These are phyloP conservation scores for Mustela lutreola DNA, from an alignment of 2,113 vertebrate species.

Conservation along the genomic window DNA sequence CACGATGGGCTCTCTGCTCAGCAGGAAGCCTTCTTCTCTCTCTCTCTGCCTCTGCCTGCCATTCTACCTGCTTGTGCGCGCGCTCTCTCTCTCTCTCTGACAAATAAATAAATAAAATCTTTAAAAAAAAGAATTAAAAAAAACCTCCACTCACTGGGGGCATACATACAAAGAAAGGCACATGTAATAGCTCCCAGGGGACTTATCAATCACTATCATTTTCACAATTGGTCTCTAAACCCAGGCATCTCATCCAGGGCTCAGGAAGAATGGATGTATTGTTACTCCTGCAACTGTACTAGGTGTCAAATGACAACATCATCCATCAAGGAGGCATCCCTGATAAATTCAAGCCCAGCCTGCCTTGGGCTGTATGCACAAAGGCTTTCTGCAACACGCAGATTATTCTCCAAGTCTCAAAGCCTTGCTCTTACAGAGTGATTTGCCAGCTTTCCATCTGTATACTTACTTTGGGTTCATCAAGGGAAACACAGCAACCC, in stretches of 20 bases:
- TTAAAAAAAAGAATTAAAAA: slow-evolving; percentile 38
- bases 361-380: not conserved
- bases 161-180: not conserved
- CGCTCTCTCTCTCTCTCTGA: no score
- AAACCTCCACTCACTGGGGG: not conserved
- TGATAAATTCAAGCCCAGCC: slow-evolving; percentile 12
- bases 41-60: no score
- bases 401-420: slow-evolving; percentile 54
- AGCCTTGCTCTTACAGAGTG: not conserved
- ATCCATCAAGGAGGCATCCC: slow-evolving; percentile 64
- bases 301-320: slow-evolving; percentile 71
- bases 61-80: no score
- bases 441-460: slow-evolving; percentile 2
- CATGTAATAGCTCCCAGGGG: slow-evolving; percentile 58
- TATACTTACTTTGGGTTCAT: not conserved
- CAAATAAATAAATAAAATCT: not conserved
- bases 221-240: slow-evolving; percentile 57
- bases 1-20: no score
- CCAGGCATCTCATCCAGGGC: slow-evolving; percentile 28
- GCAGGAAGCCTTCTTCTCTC: no score
- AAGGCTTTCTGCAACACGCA: slow-evolving; percentile 10
- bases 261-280: slow-evolving; percentile 77
- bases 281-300: slow-evolving; percentile 52
- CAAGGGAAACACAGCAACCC: slow-evolving; percentile 19
- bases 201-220: slow-evolving; percentile 77